These are phyloP conservation scores for Wasmannia auropunctata DNA, from an alignment of 1,140 invertebrate species.

Conservation along the genomic window DNA sequence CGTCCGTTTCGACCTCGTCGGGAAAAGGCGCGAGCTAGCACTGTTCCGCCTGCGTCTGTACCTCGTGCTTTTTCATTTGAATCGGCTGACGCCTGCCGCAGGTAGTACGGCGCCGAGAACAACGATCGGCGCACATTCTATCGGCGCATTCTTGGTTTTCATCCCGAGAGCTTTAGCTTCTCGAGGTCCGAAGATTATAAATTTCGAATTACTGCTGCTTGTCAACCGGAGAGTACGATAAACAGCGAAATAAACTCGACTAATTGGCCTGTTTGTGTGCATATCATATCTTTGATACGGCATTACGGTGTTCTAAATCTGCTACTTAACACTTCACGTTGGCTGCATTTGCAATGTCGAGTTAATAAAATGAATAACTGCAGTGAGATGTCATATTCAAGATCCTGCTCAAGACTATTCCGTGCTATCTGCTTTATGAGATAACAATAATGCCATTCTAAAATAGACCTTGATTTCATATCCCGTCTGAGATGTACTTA, in stretches of 20 bases:
- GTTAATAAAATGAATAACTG: background rate
- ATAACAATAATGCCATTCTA: slow-evolving; percentile 27
- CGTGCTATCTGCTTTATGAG: background rate
- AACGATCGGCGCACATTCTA: slow-evolving; percentile 4
- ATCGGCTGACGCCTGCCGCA: background rate
- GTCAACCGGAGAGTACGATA: background rate
- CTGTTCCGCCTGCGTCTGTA: slow-evolving; percentile 33
- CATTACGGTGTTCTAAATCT: background rate
- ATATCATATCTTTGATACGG: background rate
- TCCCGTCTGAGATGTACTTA: slow-evolving; percentile 9
- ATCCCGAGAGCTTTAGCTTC: background rate
- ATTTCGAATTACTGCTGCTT: background rate
- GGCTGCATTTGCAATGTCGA: background rate
- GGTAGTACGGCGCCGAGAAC: slow-evolving; percentile 36
- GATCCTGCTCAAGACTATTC: background rate
- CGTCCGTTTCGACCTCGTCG: slow-evolving; percentile 36
- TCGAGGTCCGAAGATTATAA: background rate
- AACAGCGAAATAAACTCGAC: background rate
- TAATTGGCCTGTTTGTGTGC: background rate
- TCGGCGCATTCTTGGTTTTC: background rate
- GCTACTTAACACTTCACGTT: background rate
- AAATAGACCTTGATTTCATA: slow-evolving; percentile 36
- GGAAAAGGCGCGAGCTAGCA: slow-evolving; percentile 51
- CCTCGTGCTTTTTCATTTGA: slow-evolving; percentile 59
- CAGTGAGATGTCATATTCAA: background rate